Evolutionary conservation across 2,888 invertebrate genomes (phyloP).

Genomic region (Leptopterna dolabrata): DNA sequence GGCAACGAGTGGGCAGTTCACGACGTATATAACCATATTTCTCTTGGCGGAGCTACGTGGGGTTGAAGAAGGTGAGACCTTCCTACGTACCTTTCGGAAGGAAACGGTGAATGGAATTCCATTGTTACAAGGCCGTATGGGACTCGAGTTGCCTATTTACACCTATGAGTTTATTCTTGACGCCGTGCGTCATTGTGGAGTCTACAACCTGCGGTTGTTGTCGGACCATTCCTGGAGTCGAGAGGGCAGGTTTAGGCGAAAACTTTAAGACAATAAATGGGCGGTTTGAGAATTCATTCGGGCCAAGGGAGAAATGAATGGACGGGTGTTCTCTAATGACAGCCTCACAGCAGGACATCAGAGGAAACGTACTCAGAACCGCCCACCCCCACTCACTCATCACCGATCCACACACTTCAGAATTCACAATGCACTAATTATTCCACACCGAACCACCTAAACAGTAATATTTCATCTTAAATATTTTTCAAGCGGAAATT

Average conservation of each 20-base stretch:
- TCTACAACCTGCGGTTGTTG: not conserved
- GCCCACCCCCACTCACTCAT: no score
- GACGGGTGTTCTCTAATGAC: no score
- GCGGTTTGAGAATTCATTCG: no score
- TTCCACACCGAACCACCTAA: no score
- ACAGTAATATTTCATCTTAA: no score
- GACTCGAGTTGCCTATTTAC: not conserved
- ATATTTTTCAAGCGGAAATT: no score
- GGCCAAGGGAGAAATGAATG: no score
- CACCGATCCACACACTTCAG: no score
- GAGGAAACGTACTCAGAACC: no score
- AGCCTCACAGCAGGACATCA: no score
- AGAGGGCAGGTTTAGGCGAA: not conserved
- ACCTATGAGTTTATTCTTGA: not conserved
- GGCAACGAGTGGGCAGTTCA: not conserved
- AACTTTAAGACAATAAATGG: no score
- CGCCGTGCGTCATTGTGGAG: not conserved
- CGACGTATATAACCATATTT: not conserved
- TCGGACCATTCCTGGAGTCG: not conserved
- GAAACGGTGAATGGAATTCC: conserved; percentile 3
- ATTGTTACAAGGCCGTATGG: not conserved
- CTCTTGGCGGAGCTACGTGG: not conserved
- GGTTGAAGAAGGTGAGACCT: not conserved
- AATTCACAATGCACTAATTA: no score
- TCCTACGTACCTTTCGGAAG: not conserved